Base-by-base conservation (phyloP, 2,113 vertebrate species). In the Ovis canadensis region DNA sequence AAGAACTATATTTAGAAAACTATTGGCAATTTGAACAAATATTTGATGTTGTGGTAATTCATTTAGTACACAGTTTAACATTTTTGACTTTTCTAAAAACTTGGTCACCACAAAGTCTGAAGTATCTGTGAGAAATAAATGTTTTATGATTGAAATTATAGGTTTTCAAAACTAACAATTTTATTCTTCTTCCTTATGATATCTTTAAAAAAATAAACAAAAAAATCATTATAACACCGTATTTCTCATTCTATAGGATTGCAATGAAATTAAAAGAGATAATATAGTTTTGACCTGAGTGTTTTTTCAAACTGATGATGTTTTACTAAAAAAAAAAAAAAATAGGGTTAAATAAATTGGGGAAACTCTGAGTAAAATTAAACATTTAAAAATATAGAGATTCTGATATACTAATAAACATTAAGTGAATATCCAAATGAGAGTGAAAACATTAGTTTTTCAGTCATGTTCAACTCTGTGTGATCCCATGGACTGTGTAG, bases 1-100 rank as follows among this genome's bases (percentile, higher is more conserved):
- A 87, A 90, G 40, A 83, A 83, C 15, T 74, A 54, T 23, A 89
- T 97, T 96, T 21, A 82, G 21, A 60, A 96, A 93, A 94, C 60
- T 59, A 81, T 40, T 60, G 13, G 9, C 23, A 86, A 77, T 52
- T 77, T 60, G 84, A 90, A 89, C 45, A 84, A 95, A 86, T 45
- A 23, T 71, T 90, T 91, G 15, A 80, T 33, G 82, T 95, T 88
- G 27, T 59, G 48, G 13, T 40, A 91, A 87, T 94, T 92, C 23
- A 92, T 64, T 95, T 17, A 71, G 62, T 94, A 86, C n/a, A 17
- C 40, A 88, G 16, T 88, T 96, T 36, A 67, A 95, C 31, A 74
- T 43, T 94, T 92, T 91, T 93, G 27, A 78, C 23, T 82, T 88
- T 85, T 95, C 60, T 74, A 87, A 92, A 91, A 88, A 54, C 3